Evolutionary conservation across 2,113 vertebrate species (phyloP).

Genomic region (Oceanodroma tethys): DNA sequence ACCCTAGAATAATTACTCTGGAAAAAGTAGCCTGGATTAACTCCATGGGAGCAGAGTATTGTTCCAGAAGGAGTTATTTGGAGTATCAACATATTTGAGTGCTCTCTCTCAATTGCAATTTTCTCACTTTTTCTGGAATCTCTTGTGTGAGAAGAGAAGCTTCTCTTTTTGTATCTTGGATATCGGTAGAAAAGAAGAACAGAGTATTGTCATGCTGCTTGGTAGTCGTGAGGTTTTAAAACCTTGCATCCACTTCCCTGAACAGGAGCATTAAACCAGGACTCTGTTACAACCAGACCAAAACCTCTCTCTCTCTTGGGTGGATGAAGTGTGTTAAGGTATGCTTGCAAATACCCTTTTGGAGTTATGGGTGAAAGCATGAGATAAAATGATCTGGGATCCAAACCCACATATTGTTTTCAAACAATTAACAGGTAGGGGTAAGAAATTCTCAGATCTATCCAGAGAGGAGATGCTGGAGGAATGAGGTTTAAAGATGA

Average conservation of each 20-base stretch:
- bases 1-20: constrained; percentile 16
- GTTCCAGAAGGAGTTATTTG: constrained; percentile 4
- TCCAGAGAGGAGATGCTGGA: not conserved
- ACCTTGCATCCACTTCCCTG: not conserved
- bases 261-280: not conserved
- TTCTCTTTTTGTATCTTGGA: not conserved
- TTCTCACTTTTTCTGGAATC: not conserved
- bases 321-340: not conserved
- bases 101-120: not conserved
- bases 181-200: not conserved
- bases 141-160: not conserved
- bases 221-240: not conserved
- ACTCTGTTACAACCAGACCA: not conserved
- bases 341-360: not conserved
- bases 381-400: not conserved
- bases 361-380: not conserved
- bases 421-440: not conserved
- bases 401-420: not conserved
- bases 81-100: not conserved
- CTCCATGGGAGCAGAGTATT: not conserved
- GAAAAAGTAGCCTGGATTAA: constrained; percentile 36
- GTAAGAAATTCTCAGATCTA: not conserved
- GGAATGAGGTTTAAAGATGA: not conserved
- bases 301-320: not conserved
- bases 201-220: not conserved